phyloP scores from a whole-genome alignment of 2,113 vertebrate genomes.

The Rallus limicola region DNA sequence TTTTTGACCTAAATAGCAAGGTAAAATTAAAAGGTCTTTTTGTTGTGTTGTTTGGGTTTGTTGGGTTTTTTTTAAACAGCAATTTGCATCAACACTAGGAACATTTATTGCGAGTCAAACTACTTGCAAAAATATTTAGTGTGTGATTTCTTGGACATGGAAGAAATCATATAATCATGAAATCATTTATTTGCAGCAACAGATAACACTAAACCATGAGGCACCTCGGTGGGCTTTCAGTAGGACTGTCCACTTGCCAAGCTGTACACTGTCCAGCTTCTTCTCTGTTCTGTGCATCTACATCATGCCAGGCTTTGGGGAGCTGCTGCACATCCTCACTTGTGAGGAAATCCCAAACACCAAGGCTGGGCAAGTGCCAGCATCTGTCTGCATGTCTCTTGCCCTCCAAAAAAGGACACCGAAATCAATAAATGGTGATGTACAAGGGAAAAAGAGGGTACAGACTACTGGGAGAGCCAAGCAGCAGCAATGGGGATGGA shows the following conservation, averaged over 20 bases:
- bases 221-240: neutral
- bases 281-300: neutral
- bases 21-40: neutral
- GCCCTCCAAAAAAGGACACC: neutral
- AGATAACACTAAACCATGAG: neutral
- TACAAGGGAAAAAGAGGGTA: neutral
- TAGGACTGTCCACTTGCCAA: neutral
- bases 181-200: neutral
- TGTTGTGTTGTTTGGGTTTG: too few relatives aligned
- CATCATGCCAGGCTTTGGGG: neutral
- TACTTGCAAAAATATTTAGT: neutral
- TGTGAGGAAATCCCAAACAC: neutral
- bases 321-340: neutral
- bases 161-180: neutral
- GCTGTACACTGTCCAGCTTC: neutral
- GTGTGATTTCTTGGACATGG: neutral
- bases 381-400: accelerated
- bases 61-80: neutral
- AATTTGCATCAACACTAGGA: neutral
- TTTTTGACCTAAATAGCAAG: neutral
- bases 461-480: neutral
- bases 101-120: neutral
- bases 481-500: neutral
- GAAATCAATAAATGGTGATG: neutral
- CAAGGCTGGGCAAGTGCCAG: neutral